Evolutionary conservation across 1,140 invertebrate genomes (phyloP).

Genomic region (Meloidogyne exigua): DNA sequence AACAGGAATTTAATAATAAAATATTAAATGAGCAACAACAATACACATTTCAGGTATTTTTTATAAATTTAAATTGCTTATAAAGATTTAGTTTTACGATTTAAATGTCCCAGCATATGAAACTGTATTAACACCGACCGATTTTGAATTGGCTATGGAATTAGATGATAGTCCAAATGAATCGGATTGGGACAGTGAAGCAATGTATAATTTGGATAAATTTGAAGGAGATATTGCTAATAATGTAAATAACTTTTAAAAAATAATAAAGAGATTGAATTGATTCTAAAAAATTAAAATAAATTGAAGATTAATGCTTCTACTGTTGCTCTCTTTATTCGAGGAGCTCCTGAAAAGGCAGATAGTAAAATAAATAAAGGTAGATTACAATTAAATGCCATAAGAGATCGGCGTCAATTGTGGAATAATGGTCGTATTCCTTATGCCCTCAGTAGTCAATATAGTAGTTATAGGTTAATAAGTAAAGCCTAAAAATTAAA

Average conservation of each 20-base stretch:
- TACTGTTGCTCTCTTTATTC: slow-evolving; percentile 54
- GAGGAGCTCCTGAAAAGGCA: slow-evolving; percentile 47
- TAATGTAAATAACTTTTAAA: slow-evolving; percentile 45
- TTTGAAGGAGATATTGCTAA: slow-evolving; percentile 64
- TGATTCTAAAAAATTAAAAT: not conserved
- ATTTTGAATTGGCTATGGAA: slow-evolving; percentile 53
- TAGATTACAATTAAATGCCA: slow-evolving; percentile 52
- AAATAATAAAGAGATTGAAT: not conserved
- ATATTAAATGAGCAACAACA: not conserved
- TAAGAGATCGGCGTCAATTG: slow-evolving; percentile 57
- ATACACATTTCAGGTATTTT: not conserved
- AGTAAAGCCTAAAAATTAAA: not conserved
- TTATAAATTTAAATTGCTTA: not conserved
- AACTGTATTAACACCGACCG: slow-evolving; percentile 59
- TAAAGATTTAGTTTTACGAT: slow-evolving; percentile 49
- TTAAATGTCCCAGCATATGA: slow-evolving; percentile 53
- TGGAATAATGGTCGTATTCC: slow-evolving; percentile 61
- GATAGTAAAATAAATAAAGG: slow-evolving; percentile 27
- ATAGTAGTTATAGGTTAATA: slow-evolving; percentile 60
- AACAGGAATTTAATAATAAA: not conserved
- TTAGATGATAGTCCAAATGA: slow-evolving; percentile 39
- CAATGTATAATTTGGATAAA: slow-evolving; percentile 58
- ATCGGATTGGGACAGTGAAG: slow-evolving; percentile 60
- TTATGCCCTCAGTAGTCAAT: slow-evolving; percentile 60
- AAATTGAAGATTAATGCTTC: slow-evolving; percentile 54